Base-by-base conservation (phyloP, 1,140 invertebrate species). In the Sarcophaga peregrina region DNA sequence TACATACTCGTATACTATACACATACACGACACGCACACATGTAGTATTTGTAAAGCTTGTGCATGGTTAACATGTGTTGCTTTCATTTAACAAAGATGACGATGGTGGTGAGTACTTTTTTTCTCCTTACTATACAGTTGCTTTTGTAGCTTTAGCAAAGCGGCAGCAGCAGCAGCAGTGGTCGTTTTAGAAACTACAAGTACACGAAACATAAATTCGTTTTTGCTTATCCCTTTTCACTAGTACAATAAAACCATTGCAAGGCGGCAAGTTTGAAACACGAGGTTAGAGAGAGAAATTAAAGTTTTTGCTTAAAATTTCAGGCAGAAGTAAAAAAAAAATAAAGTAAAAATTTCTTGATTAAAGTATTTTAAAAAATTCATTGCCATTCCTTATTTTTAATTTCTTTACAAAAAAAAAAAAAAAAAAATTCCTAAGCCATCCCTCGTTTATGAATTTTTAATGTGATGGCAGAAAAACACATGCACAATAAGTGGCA, bases 1-100 rank as follows among this genome's bases (percentile, higher is more conserved):
- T 81, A 85, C 83, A 81, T 84, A 84, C 83, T 86, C 83, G 7
- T 85, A 83, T 84, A 86, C 83, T 85, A 86, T 86, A 86, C 86
- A 86, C 81, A 68, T 62, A 82, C 62, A 52, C 45, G 68, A 9
- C n/a, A 62, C 54, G n/a, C 54, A 62, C 15, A 11, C 54, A 7
- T 68, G 20, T 20, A n/a, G 20, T 20, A n/a, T 20, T 25, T 68
- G 62, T 68, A 20, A 8, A 17, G n/a, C n/a, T 20, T 68, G 20
- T 20, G 62, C 9, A 25, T 20, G 20, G 62, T n/a, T 20, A 68
- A 68, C 62, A 68, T 68, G 62, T 68, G 62, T 68, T 68, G 62
- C 62, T 68, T 68, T 68, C 20, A 68, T 68, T 37, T 37, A 37
- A 4, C 25, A 37, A 37, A 37, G 25, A 37, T 4, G 25, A 68